These are phyloP conservation scores for Rhombomys opimus DNA, from an alignment of 2,113 vertebrate species.

Conservation along the genomic window DNA sequence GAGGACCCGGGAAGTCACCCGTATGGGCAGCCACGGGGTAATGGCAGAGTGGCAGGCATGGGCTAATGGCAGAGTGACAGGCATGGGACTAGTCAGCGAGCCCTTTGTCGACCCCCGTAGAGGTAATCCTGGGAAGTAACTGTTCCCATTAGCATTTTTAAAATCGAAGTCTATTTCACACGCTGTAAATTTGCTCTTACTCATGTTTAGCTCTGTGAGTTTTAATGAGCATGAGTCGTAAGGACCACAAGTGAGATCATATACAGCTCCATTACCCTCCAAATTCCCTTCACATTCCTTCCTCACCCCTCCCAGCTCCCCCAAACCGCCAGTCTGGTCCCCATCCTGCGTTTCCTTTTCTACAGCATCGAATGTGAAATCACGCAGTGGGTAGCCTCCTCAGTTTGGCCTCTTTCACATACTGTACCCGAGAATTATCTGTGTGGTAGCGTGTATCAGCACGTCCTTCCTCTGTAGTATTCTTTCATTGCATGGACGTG, in stretches of 20 bases:
- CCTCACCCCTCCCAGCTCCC: not conserved
- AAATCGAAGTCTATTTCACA: not conserved
- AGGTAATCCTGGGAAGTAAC: not conserved
- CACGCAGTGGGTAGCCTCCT: not conserved
- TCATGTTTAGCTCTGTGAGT: not conserved
- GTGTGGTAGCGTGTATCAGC: not conserved
- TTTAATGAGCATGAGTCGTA: not conserved
- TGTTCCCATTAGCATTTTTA: not conserved
- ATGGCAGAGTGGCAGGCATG: too few relatives aligned
- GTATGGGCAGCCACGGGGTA: too few relatives aligned
- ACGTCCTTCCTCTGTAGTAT: not conserved
- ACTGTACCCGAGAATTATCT: not conserved
- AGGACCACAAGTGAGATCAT: not conserved
- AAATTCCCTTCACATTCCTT: not conserved
- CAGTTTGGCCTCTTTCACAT: not conserved
- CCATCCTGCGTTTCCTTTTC: not conserved
- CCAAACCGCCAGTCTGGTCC: not conserved
- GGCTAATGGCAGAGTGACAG: too few relatives aligned
- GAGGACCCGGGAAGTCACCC: not conserved
- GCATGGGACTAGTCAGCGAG: rapidly evolving
- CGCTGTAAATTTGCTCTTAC: not conserved
- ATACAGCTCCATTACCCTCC: not conserved
- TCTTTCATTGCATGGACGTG: not conserved
- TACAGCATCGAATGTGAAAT: not conserved
- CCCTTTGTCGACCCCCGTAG: not conserved